phyloP scores from a whole-genome alignment of 1,140 invertebrate species.

The Drosophila asahinai region DNA sequence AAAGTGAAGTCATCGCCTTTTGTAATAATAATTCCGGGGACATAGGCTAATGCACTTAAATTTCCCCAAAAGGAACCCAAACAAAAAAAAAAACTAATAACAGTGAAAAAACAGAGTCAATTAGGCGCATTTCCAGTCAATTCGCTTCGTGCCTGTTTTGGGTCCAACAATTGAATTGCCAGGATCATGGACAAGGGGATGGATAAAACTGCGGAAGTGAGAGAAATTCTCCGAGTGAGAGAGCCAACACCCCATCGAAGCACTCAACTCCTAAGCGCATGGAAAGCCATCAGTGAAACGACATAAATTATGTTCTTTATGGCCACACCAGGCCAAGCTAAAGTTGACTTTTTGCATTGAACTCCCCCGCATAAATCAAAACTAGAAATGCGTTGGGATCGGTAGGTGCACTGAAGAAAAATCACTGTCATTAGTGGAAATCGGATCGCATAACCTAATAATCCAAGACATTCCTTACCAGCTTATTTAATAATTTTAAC shows the following conservation, averaged over 20 bases:
- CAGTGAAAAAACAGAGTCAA: slow-evolving; percentile 62
- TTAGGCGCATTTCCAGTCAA: slow-evolving; percentile 67
- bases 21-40: slow-evolving; percentile 44
- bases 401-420: slow-evolving; percentile 5
- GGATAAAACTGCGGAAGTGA: neutral
- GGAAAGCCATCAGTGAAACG: slow-evolving; percentile 59
- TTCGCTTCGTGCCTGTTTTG: slow-evolving; percentile 35
- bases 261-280: slow-evolving; percentile 54
- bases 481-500: too few species aligned
- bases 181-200: slow-evolving; percentile 10
- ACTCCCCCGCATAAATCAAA: slow-evolving; percentile 75
- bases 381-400: slow-evolving; percentile 31
- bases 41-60: slow-evolving; percentile 65
- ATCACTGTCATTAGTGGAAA: neutral
- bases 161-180: slow-evolving; percentile 31
- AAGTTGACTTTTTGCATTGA: slow-evolving; percentile 81
- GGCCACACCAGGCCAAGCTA: slow-evolving; percentile 54
- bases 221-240: neutral
- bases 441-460: too few species aligned
- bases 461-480: too few species aligned
- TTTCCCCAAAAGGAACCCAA: slow-evolving; percentile 19
- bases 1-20: slow-evolving; percentile 48
- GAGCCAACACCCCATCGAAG: slow-evolving; percentile 43
- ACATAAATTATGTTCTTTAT: slow-evolving; percentile 80
- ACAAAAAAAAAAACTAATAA: slow-evolving; percentile 10